Percentiles rank a stretch among this genome's conserved stretches.
Conservation (phyloP, 2,113 vertebrate genomes). For the Silurus glanis region DNA sequence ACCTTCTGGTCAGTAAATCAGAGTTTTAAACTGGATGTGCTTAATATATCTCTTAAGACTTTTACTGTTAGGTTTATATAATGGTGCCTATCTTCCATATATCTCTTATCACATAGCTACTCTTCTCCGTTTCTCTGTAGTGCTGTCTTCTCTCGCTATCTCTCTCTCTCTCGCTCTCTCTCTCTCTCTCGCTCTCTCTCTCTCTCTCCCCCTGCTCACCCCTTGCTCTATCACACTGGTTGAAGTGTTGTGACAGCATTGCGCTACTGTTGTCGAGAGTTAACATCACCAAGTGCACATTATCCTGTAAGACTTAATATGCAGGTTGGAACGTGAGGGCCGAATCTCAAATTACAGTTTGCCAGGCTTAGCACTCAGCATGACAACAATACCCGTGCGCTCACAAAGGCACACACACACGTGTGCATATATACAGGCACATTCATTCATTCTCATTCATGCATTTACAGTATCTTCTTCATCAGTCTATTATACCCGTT, state of each 20-base stretch:
- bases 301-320: slow-evolving; percentile 82
- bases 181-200: slow-evolving; percentile 46
- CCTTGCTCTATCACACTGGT: slow-evolving; percentile 47
- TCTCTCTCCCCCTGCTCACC: background rate
- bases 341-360: slow-evolving; percentile 76
- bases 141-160: background rate
- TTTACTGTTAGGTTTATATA: background rate
- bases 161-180: slow-evolving; percentile 29
- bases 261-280: slow-evolving; percentile 75
- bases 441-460: slow-evolving; percentile 4
- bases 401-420: slow-evolving; percentile 40
- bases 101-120: background rate
- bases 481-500: background rate
- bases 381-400: slow-evolving; percentile 63
- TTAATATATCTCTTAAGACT: background rate
- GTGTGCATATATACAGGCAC: background rate
- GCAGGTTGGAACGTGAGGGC: slow-evolving; percentile 76
- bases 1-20: no score
- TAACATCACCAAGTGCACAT: slow-evolving; percentile 76
- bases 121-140: slow-evolving; percentile 5
- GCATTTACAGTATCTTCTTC: background rate
- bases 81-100: background rate
- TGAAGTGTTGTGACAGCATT: slow-evolving; percentile 77
- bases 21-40: background rate
- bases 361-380: slow-evolving; percentile 66